These are phyloP conservation scores for Lipotes vexillifer DNA, from an alignment of 2,113 vertebrate species.

Conservation along the genomic window DNA sequence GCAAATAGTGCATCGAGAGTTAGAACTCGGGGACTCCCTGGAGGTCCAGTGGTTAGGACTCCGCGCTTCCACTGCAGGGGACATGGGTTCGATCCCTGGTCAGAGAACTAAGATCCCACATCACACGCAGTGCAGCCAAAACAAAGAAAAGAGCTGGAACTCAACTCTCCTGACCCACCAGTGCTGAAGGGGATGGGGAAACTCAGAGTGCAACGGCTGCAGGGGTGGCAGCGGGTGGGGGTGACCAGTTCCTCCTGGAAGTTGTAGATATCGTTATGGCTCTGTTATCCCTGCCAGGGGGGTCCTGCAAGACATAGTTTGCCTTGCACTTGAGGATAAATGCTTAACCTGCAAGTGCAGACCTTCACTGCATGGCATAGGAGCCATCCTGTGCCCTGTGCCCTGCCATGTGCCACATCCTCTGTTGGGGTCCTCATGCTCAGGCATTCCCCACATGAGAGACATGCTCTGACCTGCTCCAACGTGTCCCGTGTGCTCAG, in stretches of 20 bases:
- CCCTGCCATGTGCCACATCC: fast-evolving
- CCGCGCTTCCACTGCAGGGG: not conserved
- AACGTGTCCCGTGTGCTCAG: not conserved
- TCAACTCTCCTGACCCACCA: not conserved
- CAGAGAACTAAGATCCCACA: not conserved
- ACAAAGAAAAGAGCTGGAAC: not conserved
- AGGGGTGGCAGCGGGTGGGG: not conserved
- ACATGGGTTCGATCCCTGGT: not conserved
- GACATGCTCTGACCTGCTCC: not conserved
- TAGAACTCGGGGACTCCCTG: not conserved
- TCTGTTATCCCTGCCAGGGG: not conserved
- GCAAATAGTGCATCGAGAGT: not conserved
- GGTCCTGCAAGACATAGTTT: not conserved
- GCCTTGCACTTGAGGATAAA: not conserved
- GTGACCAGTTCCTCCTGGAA: not conserved
- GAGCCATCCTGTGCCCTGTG: not conserved
- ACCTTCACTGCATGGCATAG: not conserved
- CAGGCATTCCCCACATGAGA: not conserved
- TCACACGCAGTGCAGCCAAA: not conserved
- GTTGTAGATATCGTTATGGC: not conserved
- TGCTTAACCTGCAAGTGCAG: not conserved
- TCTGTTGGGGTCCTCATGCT: fast-evolving
- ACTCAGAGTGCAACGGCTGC: not conserved
- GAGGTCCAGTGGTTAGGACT: not conserved
- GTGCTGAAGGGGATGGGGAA: not conserved